Percentiles rank a stretch among this genome's conserved stretches.
Conservation (phyloP, 2,888 invertebrate genomes). For the Mayetiola destructor region DNA sequence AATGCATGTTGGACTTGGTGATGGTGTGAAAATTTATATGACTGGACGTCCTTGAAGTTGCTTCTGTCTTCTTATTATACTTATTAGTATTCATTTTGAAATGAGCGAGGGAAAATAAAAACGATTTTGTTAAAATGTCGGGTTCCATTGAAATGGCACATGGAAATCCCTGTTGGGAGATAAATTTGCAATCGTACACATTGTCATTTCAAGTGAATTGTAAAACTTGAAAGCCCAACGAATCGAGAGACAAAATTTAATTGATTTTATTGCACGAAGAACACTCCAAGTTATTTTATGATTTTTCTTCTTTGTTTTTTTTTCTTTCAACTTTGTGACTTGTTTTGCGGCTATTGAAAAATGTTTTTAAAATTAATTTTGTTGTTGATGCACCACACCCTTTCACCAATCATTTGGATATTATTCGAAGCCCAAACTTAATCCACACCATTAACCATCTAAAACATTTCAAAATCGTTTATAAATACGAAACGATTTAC, state of each 20-base stretch:
- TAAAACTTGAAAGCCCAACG: no score
- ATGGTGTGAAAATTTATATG: constrained; percentile 3
- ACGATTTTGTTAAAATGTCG: no score
- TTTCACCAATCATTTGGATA: constrained; percentile 4
- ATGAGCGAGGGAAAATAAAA: neutral
- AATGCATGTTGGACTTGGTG: neutral
- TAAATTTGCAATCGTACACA: neutral
- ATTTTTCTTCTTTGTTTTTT: no score
- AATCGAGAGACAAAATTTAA: no score
- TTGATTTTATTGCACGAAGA: no score
- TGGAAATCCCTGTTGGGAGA: constrained; percentile 1
- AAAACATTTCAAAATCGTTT: neutral
- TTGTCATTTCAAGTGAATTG: no score
- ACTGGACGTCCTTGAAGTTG: constrained; percentile 10
- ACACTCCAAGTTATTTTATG: no score
- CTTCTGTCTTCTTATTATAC: constrained; percentile 1
- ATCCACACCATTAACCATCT: neutral
- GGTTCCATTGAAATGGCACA: constrained; percentile 7
- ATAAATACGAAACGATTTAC: neutral
- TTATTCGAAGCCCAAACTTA: no score
- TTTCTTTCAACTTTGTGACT: no score
- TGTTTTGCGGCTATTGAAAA: no score
- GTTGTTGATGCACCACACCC: neutral
- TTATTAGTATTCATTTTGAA: neutral
- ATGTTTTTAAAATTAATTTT: neutral